Percentiles rank a stretch among this genome's conserved stretches.
Evolutionary conservation across 1,140 invertebrate species (phyloP).

Genomic region (Magallana angulata): DNA sequence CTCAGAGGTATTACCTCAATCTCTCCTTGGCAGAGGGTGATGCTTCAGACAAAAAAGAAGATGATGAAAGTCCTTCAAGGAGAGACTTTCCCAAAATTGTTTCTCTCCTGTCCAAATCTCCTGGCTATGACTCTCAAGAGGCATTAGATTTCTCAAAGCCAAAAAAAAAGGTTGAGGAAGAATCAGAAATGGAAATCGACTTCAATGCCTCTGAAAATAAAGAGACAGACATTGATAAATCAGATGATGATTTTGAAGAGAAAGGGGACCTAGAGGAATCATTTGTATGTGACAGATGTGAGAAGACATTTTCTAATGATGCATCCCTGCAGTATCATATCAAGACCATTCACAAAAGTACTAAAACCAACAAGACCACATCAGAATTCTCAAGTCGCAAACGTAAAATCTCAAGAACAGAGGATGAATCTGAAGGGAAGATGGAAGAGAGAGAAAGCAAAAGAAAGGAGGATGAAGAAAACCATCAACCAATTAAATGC

Average conservation of each 20-base stretch:
- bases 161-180: slow-evolving; percentile 35
- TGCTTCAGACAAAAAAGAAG: slow-evolving; percentile 8
- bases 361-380: neutral
- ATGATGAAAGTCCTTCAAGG: slow-evolving; percentile 47
- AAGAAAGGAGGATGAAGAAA: slow-evolving; percentile 54
- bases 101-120: slow-evolving; percentile 64
- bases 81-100: slow-evolving; percentile 71
- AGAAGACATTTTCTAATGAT: slow-evolving; percentile 15
- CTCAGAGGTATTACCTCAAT: slow-evolving; percentile 37
- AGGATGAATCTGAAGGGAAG: slow-evolving; percentile 53
- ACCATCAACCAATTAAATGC: slow-evolving; percentile 52
- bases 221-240: neutral
- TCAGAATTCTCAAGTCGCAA: slow-evolving; percentile 16
- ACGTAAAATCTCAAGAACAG: neutral
- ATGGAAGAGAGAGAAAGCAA: slow-evolving; percentile 46
- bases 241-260: neutral
- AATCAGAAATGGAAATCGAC: slow-evolving; percentile 48
- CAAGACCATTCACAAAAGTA: slow-evolving; percentile 15
- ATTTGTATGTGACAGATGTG: slow-evolving; percentile 22
- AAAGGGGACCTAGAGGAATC: neutral
- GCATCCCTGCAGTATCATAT: neutral
- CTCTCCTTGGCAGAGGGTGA: slow-evolving; percentile 17
- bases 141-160: slow-evolving; percentile 55
- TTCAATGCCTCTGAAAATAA: neutral
- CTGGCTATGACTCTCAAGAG: slow-evolving; percentile 39